phyloP scores from a whole-genome alignment of 2,888 invertebrate genomes.

The Lagria hirta region DNA sequence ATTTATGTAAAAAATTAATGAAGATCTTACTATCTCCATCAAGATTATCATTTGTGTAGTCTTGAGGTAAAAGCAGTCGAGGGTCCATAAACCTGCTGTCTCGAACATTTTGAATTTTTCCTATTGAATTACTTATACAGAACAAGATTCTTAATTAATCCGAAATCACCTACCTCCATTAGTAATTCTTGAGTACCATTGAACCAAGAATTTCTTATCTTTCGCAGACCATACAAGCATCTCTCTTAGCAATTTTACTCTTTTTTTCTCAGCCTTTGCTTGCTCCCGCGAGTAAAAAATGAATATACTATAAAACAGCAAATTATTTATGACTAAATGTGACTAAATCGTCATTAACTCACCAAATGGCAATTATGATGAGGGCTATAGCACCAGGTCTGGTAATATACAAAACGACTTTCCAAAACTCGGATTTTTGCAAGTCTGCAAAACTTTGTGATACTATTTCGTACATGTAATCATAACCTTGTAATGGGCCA shows the following conservation, averaged over 20 bases:
- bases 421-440: conserved; percentile 53
- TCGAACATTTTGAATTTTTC: no score
- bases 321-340: background rate
- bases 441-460: conserved; percentile 60
- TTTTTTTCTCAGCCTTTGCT: conserved; percentile 62
- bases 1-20: background rate
- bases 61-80: conserved; percentile 2
- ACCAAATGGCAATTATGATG: conserved; percentile 64
- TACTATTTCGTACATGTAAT: conserved; percentile 61
- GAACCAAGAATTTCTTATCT: conserved; percentile 70
- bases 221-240: conserved; percentile 68
- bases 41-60: conserved; percentile 1
- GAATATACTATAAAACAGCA: conserved; percentile 54
- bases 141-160: background rate
- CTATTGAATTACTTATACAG: no score
- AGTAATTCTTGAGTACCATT: conserved; percentile 3
- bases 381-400: conserved; percentile 65
- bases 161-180: conserved; percentile 6
- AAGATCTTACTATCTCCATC: background rate
- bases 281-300: conserved; percentile 67
- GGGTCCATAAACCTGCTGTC: conserved; percentile 8
- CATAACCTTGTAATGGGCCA: conserved; percentile 65
- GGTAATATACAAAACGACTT: conserved; percentile 55
- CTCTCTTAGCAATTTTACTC: conserved; percentile 63
- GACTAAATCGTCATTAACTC: conserved; percentile 30